Evolutionary conservation across 2,888 invertebrate species (phyloP).

Genomic region (Pterostichus niger): DNA sequence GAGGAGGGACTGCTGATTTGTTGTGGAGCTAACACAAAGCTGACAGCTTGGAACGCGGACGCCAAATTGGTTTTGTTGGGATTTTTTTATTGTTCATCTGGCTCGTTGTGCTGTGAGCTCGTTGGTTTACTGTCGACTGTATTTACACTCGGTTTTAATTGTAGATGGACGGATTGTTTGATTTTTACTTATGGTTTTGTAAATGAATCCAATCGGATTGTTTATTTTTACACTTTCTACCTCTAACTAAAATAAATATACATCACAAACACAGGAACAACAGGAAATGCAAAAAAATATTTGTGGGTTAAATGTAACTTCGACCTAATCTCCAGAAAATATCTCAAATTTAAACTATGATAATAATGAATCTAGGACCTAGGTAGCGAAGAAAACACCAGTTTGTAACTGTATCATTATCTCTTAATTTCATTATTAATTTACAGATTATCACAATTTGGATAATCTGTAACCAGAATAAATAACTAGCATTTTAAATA

Average conservation of each 20-base stretch:
- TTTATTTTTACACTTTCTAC: neutral
- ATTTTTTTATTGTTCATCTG: constrained; percentile 59
- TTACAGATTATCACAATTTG: too few relatives aligned
- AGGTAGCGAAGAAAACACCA: too few relatives aligned
- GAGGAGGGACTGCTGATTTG: constrained; percentile 38
- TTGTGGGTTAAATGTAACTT: too few relatives aligned
- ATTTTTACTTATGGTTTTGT: constrained; percentile 11
- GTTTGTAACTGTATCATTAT: too few relatives aligned
- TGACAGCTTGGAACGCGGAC: constrained; percentile 58
- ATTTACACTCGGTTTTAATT: constrained; percentile 36
- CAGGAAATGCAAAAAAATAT: too few relatives aligned
- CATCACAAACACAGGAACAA: too few relatives aligned
- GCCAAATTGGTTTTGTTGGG: constrained; percentile 65
- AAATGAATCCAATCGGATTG: neutral
- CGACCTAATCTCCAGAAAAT: too few relatives aligned
- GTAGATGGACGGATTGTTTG: constrained; percentile 18
- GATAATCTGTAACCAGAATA: too few relatives aligned
- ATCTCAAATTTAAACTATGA: too few relatives aligned
- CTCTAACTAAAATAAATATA: neutral
- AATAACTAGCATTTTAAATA: too few relatives aligned
- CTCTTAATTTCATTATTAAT: too few relatives aligned
- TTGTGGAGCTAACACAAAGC: constrained; percentile 49
- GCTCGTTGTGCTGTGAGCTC: constrained; percentile 11
- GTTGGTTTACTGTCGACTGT: constrained; percentile 9
- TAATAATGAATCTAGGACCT: too few relatives aligned